Conservation (phyloP, 2,113 vertebrate genomes). For the Phyllopteryx taeniolatus region DNA sequence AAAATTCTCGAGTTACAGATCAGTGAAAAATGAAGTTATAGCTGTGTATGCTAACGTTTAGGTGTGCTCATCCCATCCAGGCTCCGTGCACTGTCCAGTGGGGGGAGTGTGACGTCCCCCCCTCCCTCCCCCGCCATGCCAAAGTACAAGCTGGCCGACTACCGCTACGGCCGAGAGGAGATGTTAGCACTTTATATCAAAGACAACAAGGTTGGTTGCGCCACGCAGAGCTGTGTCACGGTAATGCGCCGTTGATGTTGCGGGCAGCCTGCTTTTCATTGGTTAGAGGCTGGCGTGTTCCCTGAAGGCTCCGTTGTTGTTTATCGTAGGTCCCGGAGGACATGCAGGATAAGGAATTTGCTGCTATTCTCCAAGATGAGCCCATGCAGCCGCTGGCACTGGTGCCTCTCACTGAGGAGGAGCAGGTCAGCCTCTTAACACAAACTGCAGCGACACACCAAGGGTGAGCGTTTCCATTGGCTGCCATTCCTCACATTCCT, state of each 20-base stretch:
- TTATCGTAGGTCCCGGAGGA: slow-evolving; percentile 83
- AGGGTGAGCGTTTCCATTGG: slow-evolving; percentile 14
- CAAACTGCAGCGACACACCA: neutral
- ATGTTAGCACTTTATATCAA: slow-evolving; percentile 95
- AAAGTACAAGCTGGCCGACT: slow-evolving; percentile 94
- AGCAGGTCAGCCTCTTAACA: slow-evolving; percentile 76
- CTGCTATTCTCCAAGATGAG: slow-evolving; percentile 87
- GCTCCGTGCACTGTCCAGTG: slow-evolving; percentile 90
- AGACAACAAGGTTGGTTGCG: slow-evolving; percentile 80
- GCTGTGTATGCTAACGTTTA: neutral
- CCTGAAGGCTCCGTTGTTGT: neutral
- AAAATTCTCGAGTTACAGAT: too few relatives aligned
- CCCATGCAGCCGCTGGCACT: slow-evolving; percentile 86
- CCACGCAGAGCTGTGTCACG: neutral
- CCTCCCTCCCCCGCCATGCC: slow-evolving; percentile 91
- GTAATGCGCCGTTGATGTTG: neutral
- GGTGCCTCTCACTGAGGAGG: slow-evolving; percentile 88
- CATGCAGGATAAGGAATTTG: slow-evolving; percentile 90
- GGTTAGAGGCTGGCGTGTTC: neutral
- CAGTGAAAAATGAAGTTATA: too few relatives aligned
- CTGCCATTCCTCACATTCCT: slow-evolving; percentile 58
- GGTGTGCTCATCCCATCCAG: slow-evolving; percentile 46
- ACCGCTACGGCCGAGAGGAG: slow-evolving; percentile 91
- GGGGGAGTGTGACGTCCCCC: slow-evolving; percentile 86
- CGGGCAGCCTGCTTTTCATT: neutral